These are phyloP conservation scores for Scarus forsteni DNA, from an alignment of 2,797 vertebrate genomes.

Conservation along the genomic window DNA sequence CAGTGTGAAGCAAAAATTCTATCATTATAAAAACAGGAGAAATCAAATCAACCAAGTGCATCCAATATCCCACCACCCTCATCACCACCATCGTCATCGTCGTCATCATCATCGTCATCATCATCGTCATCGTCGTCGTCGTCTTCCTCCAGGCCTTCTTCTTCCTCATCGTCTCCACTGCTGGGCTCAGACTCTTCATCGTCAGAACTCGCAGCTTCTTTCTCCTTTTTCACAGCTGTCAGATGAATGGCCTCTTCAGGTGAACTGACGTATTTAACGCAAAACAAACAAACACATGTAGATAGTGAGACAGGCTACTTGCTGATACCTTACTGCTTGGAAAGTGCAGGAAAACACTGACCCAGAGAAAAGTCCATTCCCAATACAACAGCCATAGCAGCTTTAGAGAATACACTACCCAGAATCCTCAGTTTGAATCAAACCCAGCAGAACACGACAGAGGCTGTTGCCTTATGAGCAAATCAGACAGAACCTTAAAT, in stretches of 20 bases:
- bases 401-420: slow-evolving; percentile 44
- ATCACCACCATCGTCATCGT: background rate
- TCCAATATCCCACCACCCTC: slow-evolving; percentile 36
- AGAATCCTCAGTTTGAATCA: slow-evolving; percentile 41
- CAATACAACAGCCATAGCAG: slow-evolving; percentile 16
- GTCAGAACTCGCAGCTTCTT: slow-evolving; percentile 55
- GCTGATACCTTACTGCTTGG: background rate
- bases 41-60: background rate
- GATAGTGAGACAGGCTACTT: slow-evolving; percentile 28
- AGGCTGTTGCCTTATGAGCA: slow-evolving; percentile 15
- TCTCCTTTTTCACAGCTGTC: slow-evolving; percentile 12
- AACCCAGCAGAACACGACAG: slow-evolving; percentile 39
- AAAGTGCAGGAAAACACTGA: slow-evolving; percentile 1
- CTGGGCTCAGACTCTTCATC: slow-evolving; percentile 60
- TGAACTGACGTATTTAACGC: slow-evolving; percentile 42
- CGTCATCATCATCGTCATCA: accelerated
- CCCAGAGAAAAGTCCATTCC: background rate
- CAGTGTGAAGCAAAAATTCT: background rate
- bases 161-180: slow-evolving; percentile 55
- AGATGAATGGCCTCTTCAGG: slow-evolving; percentile 63
- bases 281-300: slow-evolving; percentile 6
- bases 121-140: slow-evolving; percentile 16
- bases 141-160: slow-evolving; percentile 1
- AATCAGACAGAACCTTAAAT: slow-evolving; percentile 31
- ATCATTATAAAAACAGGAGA: background rate